These are phyloP conservation scores for Phrynosoma platyrhinos DNA, from an alignment of 2,113 vertebrate genomes.

Conservation along the genomic window DNA sequence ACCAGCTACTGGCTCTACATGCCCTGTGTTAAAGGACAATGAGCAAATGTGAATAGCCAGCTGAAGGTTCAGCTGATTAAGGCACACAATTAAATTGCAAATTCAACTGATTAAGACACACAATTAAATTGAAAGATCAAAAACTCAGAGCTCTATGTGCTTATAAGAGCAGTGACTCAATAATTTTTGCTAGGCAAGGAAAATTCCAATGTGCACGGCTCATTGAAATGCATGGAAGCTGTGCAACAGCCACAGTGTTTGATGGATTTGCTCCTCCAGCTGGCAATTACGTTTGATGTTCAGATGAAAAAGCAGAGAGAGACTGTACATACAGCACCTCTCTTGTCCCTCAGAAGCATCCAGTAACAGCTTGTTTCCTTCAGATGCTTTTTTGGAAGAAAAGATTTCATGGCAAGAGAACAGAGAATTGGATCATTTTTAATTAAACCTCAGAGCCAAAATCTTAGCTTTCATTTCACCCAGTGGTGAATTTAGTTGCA, in stretches of 20 bases:
- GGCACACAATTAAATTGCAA: background rate
- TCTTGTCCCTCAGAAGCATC: conserved; percentile 66
- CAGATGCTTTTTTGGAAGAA: conserved; percentile 65
- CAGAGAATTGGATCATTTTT: conserved; percentile 64
- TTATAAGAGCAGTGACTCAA: background rate
- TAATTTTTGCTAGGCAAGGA: background rate
- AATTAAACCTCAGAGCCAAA: conserved; percentile 66
- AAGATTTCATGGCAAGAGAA: conserved; percentile 63
- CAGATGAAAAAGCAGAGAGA: conserved; percentile 53
- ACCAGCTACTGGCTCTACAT: background rate
- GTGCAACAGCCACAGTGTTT: background rate
- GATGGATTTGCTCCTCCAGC: background rate
- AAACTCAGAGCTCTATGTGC: background rate
- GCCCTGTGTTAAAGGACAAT: background rate
- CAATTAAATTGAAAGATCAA: background rate
- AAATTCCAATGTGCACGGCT: background rate
- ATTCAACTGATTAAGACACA: background rate
- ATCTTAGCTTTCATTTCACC: conserved; percentile 59
- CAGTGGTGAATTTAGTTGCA: conserved; percentile 30
- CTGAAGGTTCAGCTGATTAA: background rate
- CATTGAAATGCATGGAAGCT: background rate
- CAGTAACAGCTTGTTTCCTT: conserved; percentile 67
- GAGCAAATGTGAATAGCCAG: background rate
- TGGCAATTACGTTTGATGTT: conserved; percentile 67
- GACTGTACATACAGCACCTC: conserved; percentile 64